Base-by-base conservation (phyloP, 2,113 vertebrate genomes). In the Nothobranchius kuhntae region DNA sequence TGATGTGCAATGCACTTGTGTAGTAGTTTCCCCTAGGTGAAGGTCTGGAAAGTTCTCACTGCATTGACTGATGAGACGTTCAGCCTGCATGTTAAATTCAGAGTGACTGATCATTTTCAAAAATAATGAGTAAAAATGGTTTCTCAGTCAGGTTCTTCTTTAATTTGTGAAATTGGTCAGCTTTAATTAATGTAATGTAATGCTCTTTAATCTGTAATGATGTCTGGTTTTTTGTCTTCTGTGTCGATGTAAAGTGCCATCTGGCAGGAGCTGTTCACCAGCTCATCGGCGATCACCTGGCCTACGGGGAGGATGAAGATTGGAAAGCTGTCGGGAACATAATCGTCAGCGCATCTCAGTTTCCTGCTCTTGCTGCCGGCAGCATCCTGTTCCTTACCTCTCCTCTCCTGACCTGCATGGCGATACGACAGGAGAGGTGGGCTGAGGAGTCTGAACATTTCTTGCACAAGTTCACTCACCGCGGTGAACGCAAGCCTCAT, bases 351-450 rank as follows among this genome's bases (percentile, higher is more conserved):
- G 63, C 65, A 9, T 79, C 90, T n/a, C 86, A 86, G 53, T 92
- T 93, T 73, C 60, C 86, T 9, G 57, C 36, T 54, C 13, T 92
- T 0, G 81, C 89, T 4, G 72, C 87, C 0, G 88, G 89, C 7
- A 78, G 65, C 17, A 7, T 88, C 59, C 78, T 92, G 36, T 92
- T 91, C 74, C 89, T 94, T 4, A 69, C 72, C 0, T 53, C 84
- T 13, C 90, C 92, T 1, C 36, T 0, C 13, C 52, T 56, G 64
- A 87, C 81, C 58, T 94, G 93, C 54, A 7, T 4, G 0, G 84
- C 82, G 0, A 26, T 78, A 2, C 54, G 3, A 0, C 73, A 81
- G 42, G 89, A 83, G 14, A 71, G 6, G 14, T 94, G 91, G 93
- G 60, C 30, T 6, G 46, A 78, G 48, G 88, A 89, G 61, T 73